A percentile compares a stretch with the other conserved stretches of the same genome.
These are phyloP conservation scores for Agrochola litura DNA, from an alignment of 2,888 invertebrate genomes.

Conservation along the genomic window DNA sequence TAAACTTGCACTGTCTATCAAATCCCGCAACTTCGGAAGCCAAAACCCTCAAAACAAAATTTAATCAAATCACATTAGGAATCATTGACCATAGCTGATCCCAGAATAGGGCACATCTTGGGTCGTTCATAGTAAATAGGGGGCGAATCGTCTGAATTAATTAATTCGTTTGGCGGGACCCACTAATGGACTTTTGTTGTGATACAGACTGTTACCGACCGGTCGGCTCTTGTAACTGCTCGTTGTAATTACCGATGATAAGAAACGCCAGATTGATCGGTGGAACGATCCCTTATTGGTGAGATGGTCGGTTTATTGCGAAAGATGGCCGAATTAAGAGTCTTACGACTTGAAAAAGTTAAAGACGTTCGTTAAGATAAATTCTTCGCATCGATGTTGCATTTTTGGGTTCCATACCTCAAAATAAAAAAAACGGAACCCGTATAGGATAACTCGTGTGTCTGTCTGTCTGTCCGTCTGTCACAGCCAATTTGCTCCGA, in stretches of 20 bases:
- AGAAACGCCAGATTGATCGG: constrained; percentile 58
- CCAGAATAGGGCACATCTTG: constrained; percentile 57
- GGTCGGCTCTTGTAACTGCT: constrained; percentile 53
- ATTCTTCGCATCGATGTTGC: neutral
- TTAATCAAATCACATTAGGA: constrained; percentile 59
- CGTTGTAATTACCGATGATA: constrained; percentile 61
- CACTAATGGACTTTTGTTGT: constrained; percentile 82
- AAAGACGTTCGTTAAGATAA: neutral
- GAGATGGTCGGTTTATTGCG: constrained; percentile 10
- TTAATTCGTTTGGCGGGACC: constrained; percentile 74
- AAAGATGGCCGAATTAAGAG: constrained; percentile 19
- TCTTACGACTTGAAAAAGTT: neutral
- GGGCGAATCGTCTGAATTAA: constrained; percentile 77
- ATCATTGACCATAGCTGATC: constrained; percentile 64
- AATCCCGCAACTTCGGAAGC: neutral
- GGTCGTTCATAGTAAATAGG: constrained; percentile 64
- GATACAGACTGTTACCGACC: constrained; percentile 70
- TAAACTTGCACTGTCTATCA: neutral
- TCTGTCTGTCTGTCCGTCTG: too few relatives aligned
- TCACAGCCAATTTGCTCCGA: too few relatives aligned
- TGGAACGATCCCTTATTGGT: constrained; percentile 21
- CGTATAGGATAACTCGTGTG: too few relatives aligned
- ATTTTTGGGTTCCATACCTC: neutral
- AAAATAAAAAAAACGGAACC: too few relatives aligned
- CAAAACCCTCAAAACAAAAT: constrained; percentile 39